Evolutionary conservation across 37 sponge, comb jelly and placozoan genomes (phyloP), one percentile per base, ranked within the genome.

Genomic region (Eunapius fragilis): DNA sequence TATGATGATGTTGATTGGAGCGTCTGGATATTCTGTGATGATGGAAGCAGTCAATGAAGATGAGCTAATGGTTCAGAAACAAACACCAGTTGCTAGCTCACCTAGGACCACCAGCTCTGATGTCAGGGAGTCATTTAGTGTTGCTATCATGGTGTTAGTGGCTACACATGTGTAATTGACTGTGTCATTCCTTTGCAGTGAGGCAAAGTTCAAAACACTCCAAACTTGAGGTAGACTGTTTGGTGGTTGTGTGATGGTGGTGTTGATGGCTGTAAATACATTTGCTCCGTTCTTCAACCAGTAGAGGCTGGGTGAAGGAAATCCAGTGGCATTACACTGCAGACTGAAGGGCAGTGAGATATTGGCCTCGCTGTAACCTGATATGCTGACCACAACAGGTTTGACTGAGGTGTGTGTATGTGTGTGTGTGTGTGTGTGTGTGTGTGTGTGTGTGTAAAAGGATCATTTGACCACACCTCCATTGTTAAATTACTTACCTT

Each of bases 81-180:
- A 41, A 41, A 41, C 25, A 17, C 75, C 23, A 36, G 9, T 22
- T 3, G 26, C 25, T 30, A 23, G 7, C 91, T 83, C 67, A 91
- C 92, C 92, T 68, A 91, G 74, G 5, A 87, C 36, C 34, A 79
- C 48, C 6, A 91, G 75, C 31, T 74, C 71, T 49, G 84, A 84
- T 10, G 79, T 34, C 68, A 45, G 37, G 23, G 92, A 84, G 12
- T 3, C 35, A 10, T 31, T 84, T 27, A 82, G 32, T 38, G 22
- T 41, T 11, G 70, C 80, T 14, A 78, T 78, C 0, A 89, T 79
- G 38, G 9, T 50, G 47, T 89, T 86, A 28, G 17, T 76, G 22
- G 80, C 90, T 24, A 58, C 76, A 83, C 94, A 93, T 22, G 91
- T 84, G 80, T 93, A 93, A 45, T 80, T 87, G 25, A 47, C 94